Evolutionary conservation across 2,888 invertebrate genomes (phyloP), one percentile per base, ranked within the genome.

Genomic region (Argynnis bischoffii): DNA sequence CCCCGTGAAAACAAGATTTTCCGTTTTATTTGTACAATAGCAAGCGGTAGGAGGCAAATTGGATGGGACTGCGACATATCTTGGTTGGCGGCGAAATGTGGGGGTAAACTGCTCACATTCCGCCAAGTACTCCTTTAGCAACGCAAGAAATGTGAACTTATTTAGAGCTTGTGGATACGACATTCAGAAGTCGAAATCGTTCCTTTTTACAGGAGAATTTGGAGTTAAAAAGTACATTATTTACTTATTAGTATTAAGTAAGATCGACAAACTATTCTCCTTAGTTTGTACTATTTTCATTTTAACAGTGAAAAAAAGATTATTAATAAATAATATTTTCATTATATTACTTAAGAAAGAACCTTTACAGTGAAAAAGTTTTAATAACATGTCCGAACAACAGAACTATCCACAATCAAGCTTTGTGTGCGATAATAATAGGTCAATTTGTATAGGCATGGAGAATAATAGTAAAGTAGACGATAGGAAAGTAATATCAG

Each of bases 51-150:
- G 81, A 88, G 86, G 35, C 31, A 35, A 91, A 90, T 90, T 91
- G 89, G 90, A 89, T 86, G 80, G 86, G 87, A 90, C 89, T 90
- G 90, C 87, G 89, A 90, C 88, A 89, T 88, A 90, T 88, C 87
- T 89, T 81, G 81, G 84, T 81, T 84, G 81, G 83, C 85, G 84
- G 83, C 82, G 80, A 86, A 84, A 89, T 89, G 87, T 85, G 86
- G 86, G 81, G 86, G 81, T 88, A 88, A 88, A 88, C 87, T 85
- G 86, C 82, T 86, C 82, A 81, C 79, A 86, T 88, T 84, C 81
- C 81, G 80, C 80, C 81, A 78, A 80, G 79, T 80, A 80, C 81
- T 83, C 78, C 77, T 81, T 84, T 83, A 77, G 79, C 80, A 82
- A 81, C 79, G 79, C 78, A 80, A 76, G 73, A 76, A 82, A 82